Evolutionary conservation across 1,140 invertebrate species (phyloP), one percentile per base, ranked within the genome.

Genomic region (Trypoxylus dichotomus): DNA sequence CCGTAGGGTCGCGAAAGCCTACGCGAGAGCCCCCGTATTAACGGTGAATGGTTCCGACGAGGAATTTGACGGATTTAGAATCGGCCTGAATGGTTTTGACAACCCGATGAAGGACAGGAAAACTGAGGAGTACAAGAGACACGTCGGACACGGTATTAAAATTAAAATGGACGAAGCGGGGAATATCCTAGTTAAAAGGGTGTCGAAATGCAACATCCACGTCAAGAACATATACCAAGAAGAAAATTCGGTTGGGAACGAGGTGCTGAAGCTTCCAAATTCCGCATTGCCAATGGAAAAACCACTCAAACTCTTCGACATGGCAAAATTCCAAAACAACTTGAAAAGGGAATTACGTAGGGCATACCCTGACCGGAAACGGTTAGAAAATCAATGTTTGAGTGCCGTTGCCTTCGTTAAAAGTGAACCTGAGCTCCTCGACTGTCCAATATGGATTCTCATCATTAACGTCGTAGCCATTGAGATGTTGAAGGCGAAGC

Each of bases 291-390:
- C 97, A 88, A 90, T 92, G 81, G 95, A 97, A 83, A 97, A 97
- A 89, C 94, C 95, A 83, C 85, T 88, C 11, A 87, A 96, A 94
- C 86, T 97, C 77, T 98, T 98, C 88, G 96, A 98, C 87, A 97
- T 98, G 94, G 96, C 95, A 87, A 97, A 96, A 86, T 98, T 97
- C 88, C 94, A 97, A 88, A 92, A 93, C 79, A 97, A 97, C 87
- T 92, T 97, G 71, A 93, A 91, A 80, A 90, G 94, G 72, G 96
- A 98, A 87, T 88, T 96, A 79, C 89, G 92, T 77, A 89, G 95
- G 80, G 92, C 95, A 15, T 97, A 97, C 87, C 95, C 96, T 6
- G 95, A 97, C 86, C 90, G 95, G 82, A 88, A 92, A 76, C 90
- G 94, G 83, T 87, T 97, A 81, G 95, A 97, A 86, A 93, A 91